phyloP scores from a whole-genome alignment of 2,888 invertebrate genomes.

The Epinotia ramella region DNA sequence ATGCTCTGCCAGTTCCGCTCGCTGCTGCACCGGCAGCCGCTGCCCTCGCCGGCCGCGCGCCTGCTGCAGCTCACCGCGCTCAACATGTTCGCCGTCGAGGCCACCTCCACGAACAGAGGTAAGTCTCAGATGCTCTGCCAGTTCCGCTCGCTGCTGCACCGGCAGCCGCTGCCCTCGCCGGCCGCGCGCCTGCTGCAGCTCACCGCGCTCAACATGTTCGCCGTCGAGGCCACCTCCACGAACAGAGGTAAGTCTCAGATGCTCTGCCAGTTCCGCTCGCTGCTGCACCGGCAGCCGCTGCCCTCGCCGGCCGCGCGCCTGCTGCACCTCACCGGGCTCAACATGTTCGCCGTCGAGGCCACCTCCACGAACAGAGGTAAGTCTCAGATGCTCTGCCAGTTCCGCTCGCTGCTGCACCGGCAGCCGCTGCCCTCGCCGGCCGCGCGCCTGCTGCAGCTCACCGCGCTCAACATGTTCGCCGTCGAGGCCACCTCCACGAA shows the following conservation, averaged over 20 bases:
- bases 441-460: constrained; percentile 93
- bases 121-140: constrained; percentile 93
- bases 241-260: constrained; percentile 92
- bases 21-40: constrained; percentile 91
- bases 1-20: constrained; percentile 95
- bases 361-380: constrained; percentile 93
- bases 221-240: constrained; percentile 94
- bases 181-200: constrained; percentile 93
- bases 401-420: constrained; percentile 91
- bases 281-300: constrained; percentile 92
- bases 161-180: constrained; percentile 91
- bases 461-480: constrained; percentile 97
- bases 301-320: constrained; percentile 92
- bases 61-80: constrained; percentile 95
- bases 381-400: constrained; percentile 93
- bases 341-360: constrained; percentile 96
- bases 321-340: constrained; percentile 95
- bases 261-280: constrained; percentile 93
- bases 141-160: constrained; percentile 92
- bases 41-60: constrained; percentile 91
- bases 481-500: constrained; percentile 94
- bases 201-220: constrained; percentile 96
- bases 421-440: constrained; percentile 92
- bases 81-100: constrained; percentile 97
- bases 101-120: constrained; percentile 92